These are phyloP conservation scores for Athripsodes cinereus DNA, from an alignment of 2,888 invertebrate species.

Conservation along the genomic window DNA sequence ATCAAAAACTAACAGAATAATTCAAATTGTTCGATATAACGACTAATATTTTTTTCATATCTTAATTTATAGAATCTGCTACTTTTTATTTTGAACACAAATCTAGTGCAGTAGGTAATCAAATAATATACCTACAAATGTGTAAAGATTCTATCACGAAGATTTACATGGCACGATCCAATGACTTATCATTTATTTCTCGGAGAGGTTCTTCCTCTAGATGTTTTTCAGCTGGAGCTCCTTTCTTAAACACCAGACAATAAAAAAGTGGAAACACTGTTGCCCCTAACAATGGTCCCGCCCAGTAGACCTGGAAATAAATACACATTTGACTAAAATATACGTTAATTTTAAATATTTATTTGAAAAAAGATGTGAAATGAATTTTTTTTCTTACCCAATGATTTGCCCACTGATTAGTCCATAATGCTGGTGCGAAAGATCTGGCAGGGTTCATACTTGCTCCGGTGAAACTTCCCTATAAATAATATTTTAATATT, in stretches of 20 bases:
- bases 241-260: conserved; percentile 24
- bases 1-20: too few species aligned
- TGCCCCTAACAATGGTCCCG: conserved; percentile 51
- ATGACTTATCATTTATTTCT: conserved; percentile 13
- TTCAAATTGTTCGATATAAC: too few species aligned
- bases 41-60: too few species aligned
- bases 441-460: conserved; percentile 68
- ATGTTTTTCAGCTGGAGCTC: neutral
- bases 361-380: neutral
- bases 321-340: neutral
- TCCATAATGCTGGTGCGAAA: conserved; percentile 67
- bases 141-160: too few species aligned
- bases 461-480: conserved; percentile 67
- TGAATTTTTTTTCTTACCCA: conserved; percentile 46
- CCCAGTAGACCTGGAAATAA: conserved; percentile 57
- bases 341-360: neutral
- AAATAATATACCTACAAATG: too few species aligned
- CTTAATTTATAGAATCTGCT: too few species aligned
- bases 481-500: too few species aligned
- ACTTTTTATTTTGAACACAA: too few species aligned
- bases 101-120: too few species aligned
- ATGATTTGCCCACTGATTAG: conserved; percentile 56
- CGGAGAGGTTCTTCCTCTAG: conserved; percentile 23
- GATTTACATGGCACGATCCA: neutral
- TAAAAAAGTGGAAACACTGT: conserved; percentile 34